Percentiles rank a stretch among this genome's conserved stretches.
phyloP scores from a whole-genome alignment of 2,888 invertebrate species.

The Drosophila niveifrons region DNA sequence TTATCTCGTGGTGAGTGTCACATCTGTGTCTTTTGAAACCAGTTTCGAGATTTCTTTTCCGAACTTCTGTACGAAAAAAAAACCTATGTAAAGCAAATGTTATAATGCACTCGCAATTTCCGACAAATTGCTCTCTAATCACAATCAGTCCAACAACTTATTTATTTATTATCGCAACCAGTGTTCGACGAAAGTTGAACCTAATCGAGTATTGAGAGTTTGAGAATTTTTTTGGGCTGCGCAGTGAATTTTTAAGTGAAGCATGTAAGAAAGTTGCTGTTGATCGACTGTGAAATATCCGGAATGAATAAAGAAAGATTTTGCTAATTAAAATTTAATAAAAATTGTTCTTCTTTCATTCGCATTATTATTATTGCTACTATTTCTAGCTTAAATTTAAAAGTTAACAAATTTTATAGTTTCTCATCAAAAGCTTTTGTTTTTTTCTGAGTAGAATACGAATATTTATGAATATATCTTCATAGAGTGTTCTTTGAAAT shows the following conservation, averaged over 20 bases:
- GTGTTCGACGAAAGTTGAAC: not conserved
- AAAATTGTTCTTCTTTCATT: too few species aligned
- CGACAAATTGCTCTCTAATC: slow-evolving; percentile 29
- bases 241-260: not conserved
- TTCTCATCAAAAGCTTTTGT: too few species aligned
- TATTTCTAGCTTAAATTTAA: too few species aligned
- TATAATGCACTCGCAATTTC: slow-evolving; percentile 19
- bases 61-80: slow-evolving; percentile 20
- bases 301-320: not conserved
- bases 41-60: slow-evolving; percentile 58
- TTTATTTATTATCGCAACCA: not conserved
- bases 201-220: slow-evolving; percentile 28
- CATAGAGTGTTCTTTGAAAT: too few species aligned
- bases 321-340: too few species aligned
- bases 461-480: too few species aligned
- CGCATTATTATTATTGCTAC: too few species aligned
- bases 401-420: too few species aligned
- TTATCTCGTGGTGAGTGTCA: slow-evolving; percentile 39
- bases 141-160: not conserved
- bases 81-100: slow-evolving; percentile 18
- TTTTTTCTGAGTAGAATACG: too few species aligned
- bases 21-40: slow-evolving; percentile 54
- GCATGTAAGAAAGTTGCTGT: slow-evolving; percentile 29
- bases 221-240: not conserved
- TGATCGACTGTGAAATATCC: not conserved